A percentile compares a stretch with the other conserved stretches of the same genome.
Conservation (phyloP, 2,113 vertebrate species). For the Gallinago jamesoni region DNA sequence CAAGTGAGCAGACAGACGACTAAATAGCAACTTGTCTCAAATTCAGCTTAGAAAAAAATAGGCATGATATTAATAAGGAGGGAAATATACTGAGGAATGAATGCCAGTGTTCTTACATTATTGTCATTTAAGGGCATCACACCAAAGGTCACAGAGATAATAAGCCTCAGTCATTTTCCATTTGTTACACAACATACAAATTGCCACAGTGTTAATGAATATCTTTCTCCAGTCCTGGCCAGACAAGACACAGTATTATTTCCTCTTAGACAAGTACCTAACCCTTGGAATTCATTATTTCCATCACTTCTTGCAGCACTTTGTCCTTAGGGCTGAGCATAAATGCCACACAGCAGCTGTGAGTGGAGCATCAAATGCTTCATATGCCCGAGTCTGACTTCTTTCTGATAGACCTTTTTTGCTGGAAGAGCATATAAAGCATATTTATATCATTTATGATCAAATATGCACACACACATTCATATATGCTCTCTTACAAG, state of each 20-base stretch:
- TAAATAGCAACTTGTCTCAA: constrained; percentile 2
- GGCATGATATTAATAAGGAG: constrained; percentile 24
- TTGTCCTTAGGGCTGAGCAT: constrained; percentile 13
- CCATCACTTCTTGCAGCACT: constrained; percentile 22
- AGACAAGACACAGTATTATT: constrained; percentile 2
- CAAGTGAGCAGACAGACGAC: not conserved
- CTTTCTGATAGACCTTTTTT: not conserved
- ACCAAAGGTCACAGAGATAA: constrained; percentile 38
- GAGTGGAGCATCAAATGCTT: not conserved
- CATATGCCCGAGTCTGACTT: not conserved
- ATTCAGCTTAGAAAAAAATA: not conserved
- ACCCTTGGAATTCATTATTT: constrained; percentile 39
- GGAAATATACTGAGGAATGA: constrained; percentile 28
- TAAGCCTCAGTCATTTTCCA: constrained; percentile 53
- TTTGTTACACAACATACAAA: constrained; percentile 56
- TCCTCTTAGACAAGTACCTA: constrained; percentile 22
- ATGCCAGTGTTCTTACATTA: constrained; percentile 40
- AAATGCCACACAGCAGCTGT: not conserved
- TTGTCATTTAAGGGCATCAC: constrained; percentile 49
- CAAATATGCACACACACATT: not conserved
- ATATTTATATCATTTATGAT: not conserved
- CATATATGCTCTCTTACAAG: not conserved
- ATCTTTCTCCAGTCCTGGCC: not conserved
- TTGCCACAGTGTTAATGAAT: constrained; percentile 16
- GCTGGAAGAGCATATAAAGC: not conserved